Percentiles rank a stretch among this genome's conserved stretches.
These are phyloP conservation scores for Sus cebifrons DNA, from an alignment of 2,797 vertebrate species.

Conservation along the genomic window DNA sequence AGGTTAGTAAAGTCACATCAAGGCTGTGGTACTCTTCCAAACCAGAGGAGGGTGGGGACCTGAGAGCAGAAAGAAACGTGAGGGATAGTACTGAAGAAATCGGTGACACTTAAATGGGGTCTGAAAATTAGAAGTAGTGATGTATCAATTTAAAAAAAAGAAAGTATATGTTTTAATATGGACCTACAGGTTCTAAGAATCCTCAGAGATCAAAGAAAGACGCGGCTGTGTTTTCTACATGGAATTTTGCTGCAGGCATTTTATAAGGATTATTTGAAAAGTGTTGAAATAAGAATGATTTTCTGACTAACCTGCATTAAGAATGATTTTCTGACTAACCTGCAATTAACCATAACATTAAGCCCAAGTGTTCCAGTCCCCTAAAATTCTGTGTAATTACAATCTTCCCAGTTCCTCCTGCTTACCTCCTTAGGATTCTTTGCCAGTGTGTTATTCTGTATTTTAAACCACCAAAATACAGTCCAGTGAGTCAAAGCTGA, in stretches of 20 bases:
- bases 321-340: slow-evolving; percentile 72
- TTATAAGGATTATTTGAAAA: slow-evolving; percentile 72
- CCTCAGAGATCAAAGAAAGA: slow-evolving; percentile 74
- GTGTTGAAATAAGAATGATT: slow-evolving; percentile 77
- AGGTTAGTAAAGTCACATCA: background rate
- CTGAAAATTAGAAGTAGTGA: background rate
- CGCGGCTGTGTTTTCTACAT: slow-evolving; percentile 15
- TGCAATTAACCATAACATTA: slow-evolving; percentile 73
- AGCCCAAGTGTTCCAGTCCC: slow-evolving; percentile 13
- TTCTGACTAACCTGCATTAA: slow-evolving; percentile 71
- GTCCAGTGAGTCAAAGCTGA: background rate
- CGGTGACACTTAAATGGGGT: background rate
- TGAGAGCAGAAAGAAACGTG: background rate
- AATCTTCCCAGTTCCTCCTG: background rate
- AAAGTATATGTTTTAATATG: background rate
- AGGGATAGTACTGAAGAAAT: background rate
- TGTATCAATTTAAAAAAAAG: background rate
- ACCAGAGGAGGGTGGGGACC: background rate
- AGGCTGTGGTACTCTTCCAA: background rate
- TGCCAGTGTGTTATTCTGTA: background rate
- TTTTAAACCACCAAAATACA: slow-evolving; percentile 24
- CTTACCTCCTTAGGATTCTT: slow-evolving; percentile 27
- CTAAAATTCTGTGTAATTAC: slow-evolving; percentile 76
- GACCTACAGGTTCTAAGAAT: slow-evolving; percentile 23
- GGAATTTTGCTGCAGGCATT: slow-evolving; percentile 46